Evolutionary conservation across 2,888 invertebrate species (phyloP).

Genomic region (Morinoia aosen): DNA sequence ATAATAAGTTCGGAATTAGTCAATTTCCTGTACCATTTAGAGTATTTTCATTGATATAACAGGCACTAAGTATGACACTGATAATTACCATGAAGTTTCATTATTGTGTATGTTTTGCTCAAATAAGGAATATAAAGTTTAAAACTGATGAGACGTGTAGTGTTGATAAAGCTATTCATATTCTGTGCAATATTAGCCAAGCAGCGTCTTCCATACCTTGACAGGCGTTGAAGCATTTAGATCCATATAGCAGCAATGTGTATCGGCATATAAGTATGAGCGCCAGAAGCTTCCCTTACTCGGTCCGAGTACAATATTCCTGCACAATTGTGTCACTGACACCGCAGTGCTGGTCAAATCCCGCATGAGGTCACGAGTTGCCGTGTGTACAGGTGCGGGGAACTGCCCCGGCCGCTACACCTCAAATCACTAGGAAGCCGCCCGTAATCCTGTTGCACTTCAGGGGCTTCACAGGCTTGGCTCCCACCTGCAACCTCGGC

Average conservation of each 20-base stretch:
- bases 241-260: too few relatives aligned
- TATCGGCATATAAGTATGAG: not conserved
- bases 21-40: not conserved
- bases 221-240: too few relatives aligned
- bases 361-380: not conserved
- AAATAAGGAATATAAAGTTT: too few relatives aligned
- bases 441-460: conserved; percentile 13
- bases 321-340: not conserved
- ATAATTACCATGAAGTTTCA: too few relatives aligned
- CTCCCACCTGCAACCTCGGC: not conserved
- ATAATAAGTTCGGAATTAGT: not conserved
- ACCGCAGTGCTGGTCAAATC: not conserved
- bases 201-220: too few relatives aligned
- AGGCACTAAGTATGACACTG: too few relatives aligned
- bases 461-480: not conserved
- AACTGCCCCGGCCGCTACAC: not conserved
- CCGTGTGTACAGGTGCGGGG: not conserved
- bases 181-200: too few relatives aligned
- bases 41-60: too few relatives aligned
- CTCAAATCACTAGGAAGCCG: not conserved
- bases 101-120: too few relatives aligned
- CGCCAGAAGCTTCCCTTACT: not conserved
- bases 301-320: not conserved
- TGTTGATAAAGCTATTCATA: too few relatives aligned
- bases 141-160: too few relatives aligned